These are phyloP conservation scores for Sebastes miniatus DNA, from an alignment of 2,797 vertebrate genomes.

Conservation along the genomic window DNA sequence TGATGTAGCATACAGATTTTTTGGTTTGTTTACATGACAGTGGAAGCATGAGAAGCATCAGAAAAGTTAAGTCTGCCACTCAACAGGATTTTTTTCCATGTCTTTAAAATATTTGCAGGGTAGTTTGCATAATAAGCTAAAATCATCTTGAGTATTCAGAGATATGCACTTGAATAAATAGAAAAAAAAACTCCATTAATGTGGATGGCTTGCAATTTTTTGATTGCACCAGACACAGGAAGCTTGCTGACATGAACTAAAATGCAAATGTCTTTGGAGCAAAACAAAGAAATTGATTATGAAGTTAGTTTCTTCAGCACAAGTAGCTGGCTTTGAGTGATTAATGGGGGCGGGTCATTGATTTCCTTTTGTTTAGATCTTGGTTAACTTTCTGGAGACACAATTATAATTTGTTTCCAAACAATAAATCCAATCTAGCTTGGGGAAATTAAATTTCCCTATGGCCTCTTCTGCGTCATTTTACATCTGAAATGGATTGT, in stretches of 20 bases:
- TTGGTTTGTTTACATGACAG: not conserved
- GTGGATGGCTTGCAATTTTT: constrained; percentile 81
- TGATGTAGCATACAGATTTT: not conserved
- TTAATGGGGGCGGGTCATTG: constrained; percentile 86
- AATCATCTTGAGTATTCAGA: constrained; percentile 80
- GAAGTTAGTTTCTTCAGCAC: constrained; percentile 86
- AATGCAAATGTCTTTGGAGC: constrained; percentile 86
- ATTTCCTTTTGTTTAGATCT: constrained; percentile 88
- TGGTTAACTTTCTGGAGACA: constrained; percentile 87
- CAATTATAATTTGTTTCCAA: constrained; percentile 88
- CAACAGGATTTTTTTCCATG: constrained; percentile 7
- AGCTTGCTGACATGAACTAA: constrained; percentile 82
- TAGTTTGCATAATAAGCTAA: constrained; percentile 70
- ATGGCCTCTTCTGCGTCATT: constrained; percentile 82
- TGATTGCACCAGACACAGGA: constrained; percentile 86
- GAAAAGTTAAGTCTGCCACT: constrained; percentile 54
- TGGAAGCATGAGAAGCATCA: constrained; percentile 13
- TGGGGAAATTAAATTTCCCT: constrained; percentile 80
- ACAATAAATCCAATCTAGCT: constrained; percentile 89
- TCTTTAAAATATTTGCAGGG: constrained; percentile 66
- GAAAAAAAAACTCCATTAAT: constrained; percentile 80
- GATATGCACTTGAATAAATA: constrained; percentile 81
- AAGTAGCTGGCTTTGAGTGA: constrained; percentile 85
- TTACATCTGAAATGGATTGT: constrained; percentile 79
- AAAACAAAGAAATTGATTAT: constrained; percentile 91